Base-by-base conservation (phyloP, 2,113 vertebrate genomes). In the Phocoena phocoena region DNA sequence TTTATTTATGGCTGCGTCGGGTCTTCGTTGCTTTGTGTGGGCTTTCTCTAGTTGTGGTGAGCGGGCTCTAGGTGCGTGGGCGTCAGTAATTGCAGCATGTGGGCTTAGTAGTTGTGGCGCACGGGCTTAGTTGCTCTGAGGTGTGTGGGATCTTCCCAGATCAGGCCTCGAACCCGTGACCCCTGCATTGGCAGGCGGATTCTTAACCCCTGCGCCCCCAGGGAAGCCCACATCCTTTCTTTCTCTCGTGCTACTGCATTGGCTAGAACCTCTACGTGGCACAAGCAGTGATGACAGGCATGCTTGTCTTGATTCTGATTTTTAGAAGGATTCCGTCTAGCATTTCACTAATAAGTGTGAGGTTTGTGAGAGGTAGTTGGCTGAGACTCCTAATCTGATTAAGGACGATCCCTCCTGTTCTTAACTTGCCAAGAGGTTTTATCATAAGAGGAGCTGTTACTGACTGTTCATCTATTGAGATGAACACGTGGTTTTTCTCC, bases 311-410 rank as follows among this genome's bases (percentile, higher is more conserved):
- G 53, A 65, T 10, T 53, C 68, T 74, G 25, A 38, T 63, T 60
- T 71, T 76, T 28, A 55, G 74, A 68, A 90, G 38, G 36, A 85
- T 41, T 93, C 55, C 33, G 76, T 62, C n/a, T 28, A 74, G 41
- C 44, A 23, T 12, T 67, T 86, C 60, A 55, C n/a, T 47, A 55
- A 0, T 41, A 53, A 13, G 5, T 20, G 36, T 76, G 60, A 86
- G 60, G 15, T 20, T 18, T 67, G 44, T 7, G 4, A 50, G 68
- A 50, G 6, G 28, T 10, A 26, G 31, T 41, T 41, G 18, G 82
- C 41, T 53, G 79, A 38, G 41, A 65, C 33, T 9, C 20, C 21
- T 53, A 21, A 38, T 26, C n/a, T 84, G 53, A 33, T 50, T 60
- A 67, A 55, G 82, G 60, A 77, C n/a, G 36, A 36, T 58, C 21